A percentile compares a stretch with the other conserved stretches of the same genome.
phyloP scores from a whole-genome alignment of 2,797 vertebrate genomes.

The Thaleichthys pacificus region DNA sequence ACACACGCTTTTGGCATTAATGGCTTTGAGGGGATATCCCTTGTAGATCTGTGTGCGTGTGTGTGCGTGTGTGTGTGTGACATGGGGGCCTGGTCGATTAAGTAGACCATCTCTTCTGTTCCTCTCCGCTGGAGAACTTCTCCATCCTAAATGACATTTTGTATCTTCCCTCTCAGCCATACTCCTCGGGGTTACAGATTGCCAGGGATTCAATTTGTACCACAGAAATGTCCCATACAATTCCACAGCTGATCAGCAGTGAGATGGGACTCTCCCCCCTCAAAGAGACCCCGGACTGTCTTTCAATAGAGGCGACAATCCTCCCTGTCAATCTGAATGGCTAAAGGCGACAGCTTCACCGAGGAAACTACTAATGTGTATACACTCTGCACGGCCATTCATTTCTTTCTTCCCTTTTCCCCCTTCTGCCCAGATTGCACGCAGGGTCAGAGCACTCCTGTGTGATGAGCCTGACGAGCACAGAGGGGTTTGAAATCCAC shows the following conservation, averaged over 20 bases:
- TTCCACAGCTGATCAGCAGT: conserved; percentile 57
- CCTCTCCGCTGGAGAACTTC: conserved; percentile 27
- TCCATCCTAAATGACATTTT: conserved; percentile 51
- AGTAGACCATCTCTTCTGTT: conserved; percentile 60
- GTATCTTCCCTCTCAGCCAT: conserved; percentile 58
- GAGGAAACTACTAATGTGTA: conserved; percentile 55
- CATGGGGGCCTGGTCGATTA: conserved; percentile 59
- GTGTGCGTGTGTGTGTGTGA: conserved; percentile 11
- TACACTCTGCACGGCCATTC: conserved; percentile 45
- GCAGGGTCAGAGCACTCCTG: too few species aligned
- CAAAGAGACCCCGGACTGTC: conserved; percentile 54
- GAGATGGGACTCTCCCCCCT: conserved; percentile 56
- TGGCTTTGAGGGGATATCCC: neutral
- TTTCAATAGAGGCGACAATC: conserved; percentile 57
- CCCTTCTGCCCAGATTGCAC: too few species aligned
- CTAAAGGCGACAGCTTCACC: conserved; percentile 41
- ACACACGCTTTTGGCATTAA: too few species aligned
- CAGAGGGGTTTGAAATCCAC: too few species aligned
- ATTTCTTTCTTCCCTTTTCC: conserved; percentile 21
- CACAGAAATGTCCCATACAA: conserved; percentile 57
- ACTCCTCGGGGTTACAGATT: conserved; percentile 68
- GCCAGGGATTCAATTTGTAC: conserved; percentile 73
- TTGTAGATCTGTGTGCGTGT: neutral
- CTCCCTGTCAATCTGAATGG: conserved; percentile 69
- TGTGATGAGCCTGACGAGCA: too few species aligned